phyloP scores from a whole-genome alignment of 2,888 invertebrate genomes.

The Lottia gigantea region DNA sequence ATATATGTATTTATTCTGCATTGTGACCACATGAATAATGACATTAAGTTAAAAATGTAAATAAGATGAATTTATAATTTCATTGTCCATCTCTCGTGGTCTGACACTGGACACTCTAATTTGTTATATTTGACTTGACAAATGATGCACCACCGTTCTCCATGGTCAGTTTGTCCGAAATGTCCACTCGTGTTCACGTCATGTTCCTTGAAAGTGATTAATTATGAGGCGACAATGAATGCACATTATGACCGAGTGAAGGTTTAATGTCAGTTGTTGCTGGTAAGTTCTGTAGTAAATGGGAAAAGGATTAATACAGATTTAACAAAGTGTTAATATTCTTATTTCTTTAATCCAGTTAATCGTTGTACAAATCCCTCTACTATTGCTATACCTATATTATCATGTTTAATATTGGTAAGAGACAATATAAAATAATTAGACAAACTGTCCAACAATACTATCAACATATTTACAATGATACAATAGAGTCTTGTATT shows the following conservation, averaged over 20 bases:
- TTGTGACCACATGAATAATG: background rate
- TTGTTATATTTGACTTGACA: constrained; percentile 9
- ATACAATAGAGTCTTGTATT: too few species aligned
- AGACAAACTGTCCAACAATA: too few species aligned
- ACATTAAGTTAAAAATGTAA: background rate
- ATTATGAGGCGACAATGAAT: background rate
- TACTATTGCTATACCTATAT: too few species aligned
- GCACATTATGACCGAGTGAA: too few species aligned
- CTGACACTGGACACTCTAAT: constrained; percentile 9
- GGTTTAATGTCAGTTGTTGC: too few species aligned
- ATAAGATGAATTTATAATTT: constrained; percentile 8
- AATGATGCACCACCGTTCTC: background rate
- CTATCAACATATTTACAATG: too few species aligned
- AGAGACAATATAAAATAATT: too few species aligned
- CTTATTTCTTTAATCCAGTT: background rate
- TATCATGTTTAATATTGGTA: too few species aligned
- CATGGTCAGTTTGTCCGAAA: background rate
- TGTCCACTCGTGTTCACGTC: constrained; percentile 1
- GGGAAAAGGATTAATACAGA: background rate
- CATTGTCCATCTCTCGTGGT: background rate
- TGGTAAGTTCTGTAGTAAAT: background rate
- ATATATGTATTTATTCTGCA: background rate
- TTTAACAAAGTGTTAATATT: constrained; percentile 6
- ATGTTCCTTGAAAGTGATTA: background rate
- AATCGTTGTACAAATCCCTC: constrained; percentile 1